Percentiles rank a stretch among this genome's conserved stretches.
Evolutionary conservation across 1,140 invertebrate genomes (phyloP).

Genomic region (Radopholus similis): DNA sequence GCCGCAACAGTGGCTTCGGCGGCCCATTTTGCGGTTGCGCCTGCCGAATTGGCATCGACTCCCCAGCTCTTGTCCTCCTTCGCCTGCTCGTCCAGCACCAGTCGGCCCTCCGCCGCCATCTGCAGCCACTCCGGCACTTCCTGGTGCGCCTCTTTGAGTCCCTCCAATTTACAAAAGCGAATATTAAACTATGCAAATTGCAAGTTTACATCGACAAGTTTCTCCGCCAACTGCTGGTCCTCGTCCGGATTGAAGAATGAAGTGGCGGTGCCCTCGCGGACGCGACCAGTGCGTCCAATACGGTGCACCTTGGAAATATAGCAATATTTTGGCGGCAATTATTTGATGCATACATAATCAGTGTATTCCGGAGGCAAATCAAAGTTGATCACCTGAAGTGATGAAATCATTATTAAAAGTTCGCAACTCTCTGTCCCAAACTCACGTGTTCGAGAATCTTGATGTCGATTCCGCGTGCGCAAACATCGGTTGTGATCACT

Average conservation of each 20-base stretch:
- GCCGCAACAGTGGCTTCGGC: too few species aligned
- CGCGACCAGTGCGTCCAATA: slow-evolving; percentile 77
- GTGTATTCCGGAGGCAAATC: slow-evolving; percentile 86
- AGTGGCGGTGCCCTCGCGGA: slow-evolving; percentile 34
- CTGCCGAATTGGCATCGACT: too few species aligned
- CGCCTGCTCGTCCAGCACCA: neutral
- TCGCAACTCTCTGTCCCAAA: neutral
- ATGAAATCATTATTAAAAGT: slow-evolving; percentile 2
- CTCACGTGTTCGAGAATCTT: slow-evolving; percentile 77
- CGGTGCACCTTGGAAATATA: slow-evolving; percentile 89
- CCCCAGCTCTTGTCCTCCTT: too few species aligned
- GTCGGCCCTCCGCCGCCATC: neutral
- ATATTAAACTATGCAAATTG: neutral
- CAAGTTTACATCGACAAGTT: slow-evolving; percentile 20
- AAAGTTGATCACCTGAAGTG: slow-evolving; percentile 76
- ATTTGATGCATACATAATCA: slow-evolving; percentile 81
- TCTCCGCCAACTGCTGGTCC: slow-evolving; percentile 22
- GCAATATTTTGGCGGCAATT: too few species aligned
- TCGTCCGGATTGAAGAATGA: slow-evolving; percentile 39
- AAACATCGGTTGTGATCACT: slow-evolving; percentile 87
- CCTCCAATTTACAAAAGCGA: neutral
- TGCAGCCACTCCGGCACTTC: neutral
- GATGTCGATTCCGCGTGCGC: slow-evolving; percentile 84
- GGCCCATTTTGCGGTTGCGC: too few species aligned
- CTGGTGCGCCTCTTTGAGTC: neutral